Conservation (phyloP, 2,888 invertebrate genomes). For the Ectemnius continuus region DNA sequence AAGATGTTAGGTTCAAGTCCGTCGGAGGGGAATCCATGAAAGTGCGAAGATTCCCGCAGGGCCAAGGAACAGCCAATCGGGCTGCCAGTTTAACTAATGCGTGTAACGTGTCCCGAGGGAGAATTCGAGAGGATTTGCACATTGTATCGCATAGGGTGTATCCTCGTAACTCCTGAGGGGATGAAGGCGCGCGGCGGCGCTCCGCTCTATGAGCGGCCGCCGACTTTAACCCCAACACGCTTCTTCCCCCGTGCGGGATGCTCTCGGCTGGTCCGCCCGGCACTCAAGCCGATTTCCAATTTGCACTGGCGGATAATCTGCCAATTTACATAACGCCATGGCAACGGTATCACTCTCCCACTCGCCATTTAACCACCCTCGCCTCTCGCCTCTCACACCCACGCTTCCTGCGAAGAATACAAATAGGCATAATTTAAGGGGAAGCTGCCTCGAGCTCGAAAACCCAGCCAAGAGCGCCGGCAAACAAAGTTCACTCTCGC, state of each 20-base stretch:
- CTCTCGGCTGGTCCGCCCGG: neutral
- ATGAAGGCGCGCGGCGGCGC: conserved; percentile 39
- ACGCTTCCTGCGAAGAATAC: conserved; percentile 49
- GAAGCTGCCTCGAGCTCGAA: neutral
- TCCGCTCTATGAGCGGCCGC: conserved; percentile 8
- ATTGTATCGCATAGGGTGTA: conserved; percentile 35
- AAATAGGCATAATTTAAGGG: conserved; percentile 47
- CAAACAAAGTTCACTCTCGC: too few relatives aligned
- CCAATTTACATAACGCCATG: conserved; percentile 71
- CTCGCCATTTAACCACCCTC: conserved; percentile 45
- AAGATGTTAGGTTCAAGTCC: conserved; percentile 10
- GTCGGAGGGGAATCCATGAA: neutral
- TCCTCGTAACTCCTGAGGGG: conserved; percentile 46
- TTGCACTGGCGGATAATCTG: conserved; percentile 66
- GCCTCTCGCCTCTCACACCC: conserved; percentile 15
- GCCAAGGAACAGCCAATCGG: conserved; percentile 61
- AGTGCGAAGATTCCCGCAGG: conserved; percentile 30
- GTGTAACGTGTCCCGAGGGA: conserved; percentile 66
- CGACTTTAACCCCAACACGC: neutral
- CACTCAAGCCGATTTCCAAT: conserved; percentile 60
- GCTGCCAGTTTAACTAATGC: conserved; percentile 68
- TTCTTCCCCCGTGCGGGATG: conserved; percentile 10
- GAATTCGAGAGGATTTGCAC: conserved; percentile 53
- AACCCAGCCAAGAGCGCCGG: neutral
- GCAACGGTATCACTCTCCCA: conserved; percentile 57